Evolutionary conservation across 2,113 vertebrate species (phyloP).

Genomic region (Phainopepla nitens): DNA sequence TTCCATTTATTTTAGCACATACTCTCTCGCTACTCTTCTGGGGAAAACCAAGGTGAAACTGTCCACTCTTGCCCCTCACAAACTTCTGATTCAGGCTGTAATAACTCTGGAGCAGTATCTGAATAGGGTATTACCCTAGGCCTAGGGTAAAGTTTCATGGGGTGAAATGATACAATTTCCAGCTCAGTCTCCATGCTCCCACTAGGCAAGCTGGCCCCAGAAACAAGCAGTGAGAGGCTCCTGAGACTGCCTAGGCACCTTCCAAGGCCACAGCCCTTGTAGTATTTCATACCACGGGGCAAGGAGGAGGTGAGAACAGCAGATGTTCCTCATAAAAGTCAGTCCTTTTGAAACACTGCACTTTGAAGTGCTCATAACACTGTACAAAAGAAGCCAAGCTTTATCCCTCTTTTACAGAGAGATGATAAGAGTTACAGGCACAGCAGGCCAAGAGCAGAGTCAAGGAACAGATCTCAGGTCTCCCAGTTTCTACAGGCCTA

Average conservation of each 20-base stretch:
- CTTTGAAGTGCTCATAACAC: background rate
- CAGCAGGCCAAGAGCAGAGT: background rate
- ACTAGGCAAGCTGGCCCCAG: background rate
- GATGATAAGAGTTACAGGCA: background rate
- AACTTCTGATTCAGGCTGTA: background rate
- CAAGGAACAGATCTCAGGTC: background rate
- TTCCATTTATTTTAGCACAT: background rate
- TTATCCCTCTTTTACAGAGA: background rate
- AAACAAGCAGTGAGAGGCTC: background rate
- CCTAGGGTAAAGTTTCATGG: background rate
- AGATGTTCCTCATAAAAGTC: slow-evolving; percentile 6
- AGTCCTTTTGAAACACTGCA: background rate
- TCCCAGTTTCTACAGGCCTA: background rate
- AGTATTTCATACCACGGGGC: background rate
- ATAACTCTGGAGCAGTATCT: background rate
- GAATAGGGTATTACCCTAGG: background rate
- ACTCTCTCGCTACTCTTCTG: background rate
- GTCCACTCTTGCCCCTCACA: background rate
- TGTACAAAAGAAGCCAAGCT: background rate
- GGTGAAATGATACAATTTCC: background rate
- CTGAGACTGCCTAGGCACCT: background rate
- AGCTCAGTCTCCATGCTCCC: background rate
- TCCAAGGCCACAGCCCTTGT: background rate
- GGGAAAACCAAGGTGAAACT: background rate
- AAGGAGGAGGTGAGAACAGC: background rate